phyloP scores from a whole-genome alignment of 2,888 invertebrate species.

The Hedya salicella region DNA sequence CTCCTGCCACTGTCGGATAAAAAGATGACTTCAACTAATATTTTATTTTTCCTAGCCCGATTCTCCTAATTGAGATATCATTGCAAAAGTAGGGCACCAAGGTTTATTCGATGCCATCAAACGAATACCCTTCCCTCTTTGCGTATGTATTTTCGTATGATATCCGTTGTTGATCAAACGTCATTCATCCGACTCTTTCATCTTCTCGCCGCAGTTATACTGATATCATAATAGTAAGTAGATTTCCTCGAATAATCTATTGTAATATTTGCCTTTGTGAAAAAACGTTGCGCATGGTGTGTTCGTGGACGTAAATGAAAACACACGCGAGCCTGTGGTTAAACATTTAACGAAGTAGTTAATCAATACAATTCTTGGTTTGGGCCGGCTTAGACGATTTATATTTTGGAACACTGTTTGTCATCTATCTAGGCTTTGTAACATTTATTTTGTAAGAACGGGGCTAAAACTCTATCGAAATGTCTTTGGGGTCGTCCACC shows the following conservation, averaged over 20 bases:
- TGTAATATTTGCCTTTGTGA: slow-evolving; percentile 9
- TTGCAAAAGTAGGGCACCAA: slow-evolving; percentile 20
- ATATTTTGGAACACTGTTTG: not conserved
- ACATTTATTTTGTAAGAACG: no score
- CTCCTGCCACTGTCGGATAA: no score
- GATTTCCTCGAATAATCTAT: slow-evolving; percentile 4
- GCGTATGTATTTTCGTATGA: slow-evolving; percentile 20
- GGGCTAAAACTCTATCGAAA: no score
- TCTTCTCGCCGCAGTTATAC: slow-evolving; percentile 51
- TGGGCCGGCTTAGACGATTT: not conserved
- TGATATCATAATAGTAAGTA: slow-evolving; percentile 35
- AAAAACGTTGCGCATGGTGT: slow-evolving; percentile 22
- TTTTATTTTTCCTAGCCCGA: no score
- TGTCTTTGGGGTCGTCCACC: no score
- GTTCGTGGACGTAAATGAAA: slow-evolving; percentile 2
- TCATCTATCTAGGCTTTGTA: no score
- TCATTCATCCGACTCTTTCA: slow-evolving; percentile 50
- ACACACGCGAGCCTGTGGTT: slow-evolving; percentile 22
- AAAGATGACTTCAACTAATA: no score
- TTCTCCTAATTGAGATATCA: slow-evolving; percentile 19
- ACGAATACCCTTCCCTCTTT: slow-evolving; percentile 7
- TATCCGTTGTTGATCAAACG: slow-evolving; percentile 37
- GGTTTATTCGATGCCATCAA: slow-evolving; percentile 28
- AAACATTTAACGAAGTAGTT: slow-evolving; percentile 5
- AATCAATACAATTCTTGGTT: not conserved